Conservation (phyloP, 2,797 vertebrate species). For the Adelosebastes latens region DNA sequence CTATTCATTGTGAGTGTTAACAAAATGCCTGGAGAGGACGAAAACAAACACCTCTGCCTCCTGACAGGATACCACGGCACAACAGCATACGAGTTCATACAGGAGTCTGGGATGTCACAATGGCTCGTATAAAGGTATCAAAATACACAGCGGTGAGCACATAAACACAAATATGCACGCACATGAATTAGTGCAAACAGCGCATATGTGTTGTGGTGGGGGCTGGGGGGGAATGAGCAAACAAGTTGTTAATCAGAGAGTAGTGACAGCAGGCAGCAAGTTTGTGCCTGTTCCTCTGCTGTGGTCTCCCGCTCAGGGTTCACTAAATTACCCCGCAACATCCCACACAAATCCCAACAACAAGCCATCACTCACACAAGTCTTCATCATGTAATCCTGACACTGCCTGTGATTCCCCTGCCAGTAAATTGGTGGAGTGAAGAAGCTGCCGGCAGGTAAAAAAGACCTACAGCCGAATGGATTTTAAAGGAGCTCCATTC, state of each 20-base stretch:
- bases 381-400: neutral
- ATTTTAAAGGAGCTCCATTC: neutral
- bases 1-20: slow-evolving; percentile 35
- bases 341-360: slow-evolving; percentile 43
- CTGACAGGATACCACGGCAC: slow-evolving; percentile 15
- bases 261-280: slow-evolving; percentile 41
- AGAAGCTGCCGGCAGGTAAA: neutral
- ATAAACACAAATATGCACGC: slow-evolving; percentile 15
- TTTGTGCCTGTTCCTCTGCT: slow-evolving; percentile 46
- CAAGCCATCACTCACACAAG: slow-evolving; percentile 4
- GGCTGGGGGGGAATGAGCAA: neutral
- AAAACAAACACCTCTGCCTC: slow-evolving; percentile 48
- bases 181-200: slow-evolving; percentile 9
- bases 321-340: slow-evolving; percentile 52
- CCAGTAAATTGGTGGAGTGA: neutral
- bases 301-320: slow-evolving; percentile 38
- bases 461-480: neutral
- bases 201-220: neutral
- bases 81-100: slow-evolving; percentile 46
- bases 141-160: slow-evolving; percentile 23
- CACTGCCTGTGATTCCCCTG: neutral
- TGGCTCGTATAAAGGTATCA: slow-evolving; percentile 25
- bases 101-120: slow-evolving; percentile 22
- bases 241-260: slow-evolving; percentile 49
- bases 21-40: slow-evolving; percentile 35